These are phyloP conservation scores for Sylvicola fuscatus DNA, from an alignment of 2,888 invertebrate genomes.

Conservation along the genomic window DNA sequence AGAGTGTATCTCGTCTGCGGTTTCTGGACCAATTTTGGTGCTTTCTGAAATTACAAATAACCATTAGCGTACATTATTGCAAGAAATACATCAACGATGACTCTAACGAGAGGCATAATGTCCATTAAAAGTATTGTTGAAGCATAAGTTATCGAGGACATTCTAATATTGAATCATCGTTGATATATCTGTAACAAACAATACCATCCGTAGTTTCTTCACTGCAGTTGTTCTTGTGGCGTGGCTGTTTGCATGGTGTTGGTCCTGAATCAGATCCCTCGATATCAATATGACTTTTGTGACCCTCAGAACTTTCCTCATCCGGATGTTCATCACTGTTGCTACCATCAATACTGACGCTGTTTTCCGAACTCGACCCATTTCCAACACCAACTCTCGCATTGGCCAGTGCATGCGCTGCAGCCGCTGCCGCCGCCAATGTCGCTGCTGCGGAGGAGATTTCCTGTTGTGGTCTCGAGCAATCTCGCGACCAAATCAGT, in stretches of 20 bases:
- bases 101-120: too few relatives aligned
- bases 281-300: constrained; percentile 25
- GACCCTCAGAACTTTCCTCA: constrained; percentile 36
- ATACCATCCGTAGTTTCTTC: constrained; percentile 18
- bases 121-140: too few relatives aligned
- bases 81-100: background rate
- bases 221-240: constrained; percentile 16
- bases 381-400: constrained; percentile 15
- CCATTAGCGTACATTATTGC: background rate
- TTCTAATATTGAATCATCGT: too few relatives aligned
- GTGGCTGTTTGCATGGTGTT: constrained; percentile 31
- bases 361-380: constrained; percentile 50
- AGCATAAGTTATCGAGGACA: too few relatives aligned
- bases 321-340: constrained; percentile 58
- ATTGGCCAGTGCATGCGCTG: constrained; percentile 7
- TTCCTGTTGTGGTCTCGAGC: constrained; percentile 26
- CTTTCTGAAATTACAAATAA: constrained; percentile 3
- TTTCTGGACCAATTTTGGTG: constrained; percentile 4
- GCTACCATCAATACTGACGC: constrained; percentile 60
- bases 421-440: constrained; percentile 31
- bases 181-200: too few relatives aligned
- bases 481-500: constrained; percentile 69
- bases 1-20: constrained; percentile 3
- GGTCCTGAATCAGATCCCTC: constrained; percentile 27
- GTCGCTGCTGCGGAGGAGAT: constrained; percentile 26